phyloP scores from a whole-genome alignment of 2,888 invertebrate genomes.

The Blastobasis lacticolella region DNA sequence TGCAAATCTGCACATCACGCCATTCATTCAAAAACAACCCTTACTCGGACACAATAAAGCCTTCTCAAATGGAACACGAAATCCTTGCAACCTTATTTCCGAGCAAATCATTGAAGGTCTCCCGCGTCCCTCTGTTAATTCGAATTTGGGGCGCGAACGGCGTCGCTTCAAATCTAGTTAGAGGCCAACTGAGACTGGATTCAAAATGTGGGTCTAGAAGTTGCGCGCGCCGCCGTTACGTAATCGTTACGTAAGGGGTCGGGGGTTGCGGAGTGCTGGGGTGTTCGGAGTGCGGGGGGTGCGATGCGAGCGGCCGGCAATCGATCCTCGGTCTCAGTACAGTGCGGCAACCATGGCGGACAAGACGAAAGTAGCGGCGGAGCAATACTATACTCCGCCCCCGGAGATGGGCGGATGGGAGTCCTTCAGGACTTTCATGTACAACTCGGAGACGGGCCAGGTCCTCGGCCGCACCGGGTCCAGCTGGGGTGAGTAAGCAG shows the following conservation, averaged over 20 bases:
- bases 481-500: slow-evolving; percentile 91
- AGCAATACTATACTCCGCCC: slow-evolving; percentile 86
- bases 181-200: slow-evolving; percentile 24
- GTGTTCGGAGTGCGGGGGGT: slow-evolving; percentile 24
- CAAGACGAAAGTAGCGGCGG: slow-evolving; percentile 78
- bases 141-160: too few species aligned
- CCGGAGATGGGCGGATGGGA: slow-evolving; percentile 90
- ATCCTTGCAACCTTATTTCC: neutral
- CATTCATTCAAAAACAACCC: slow-evolving; percentile 9
- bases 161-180: too few species aligned
- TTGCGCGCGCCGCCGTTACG: slow-evolving; percentile 65
- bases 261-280: slow-evolving; percentile 26
- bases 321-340: slow-evolving; percentile 66
- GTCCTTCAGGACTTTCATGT: slow-evolving; percentile 87
- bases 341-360: slow-evolving; percentile 79
- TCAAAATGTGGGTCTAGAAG: slow-evolving; percentile 34
- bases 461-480: slow-evolving; percentile 92
- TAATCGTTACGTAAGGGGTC: slow-evolving; percentile 65
- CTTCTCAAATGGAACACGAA: neutral
- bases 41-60: slow-evolving; percentile 16
- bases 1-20: neutral
- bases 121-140: too few species aligned
- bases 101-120: too few species aligned
- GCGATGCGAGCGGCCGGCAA: slow-evolving; percentile 52
- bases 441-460: slow-evolving; percentile 94